Base-by-base conservation (phyloP, 2,888 invertebrate genomes). In the Drosophila quasianomalipes region DNA sequence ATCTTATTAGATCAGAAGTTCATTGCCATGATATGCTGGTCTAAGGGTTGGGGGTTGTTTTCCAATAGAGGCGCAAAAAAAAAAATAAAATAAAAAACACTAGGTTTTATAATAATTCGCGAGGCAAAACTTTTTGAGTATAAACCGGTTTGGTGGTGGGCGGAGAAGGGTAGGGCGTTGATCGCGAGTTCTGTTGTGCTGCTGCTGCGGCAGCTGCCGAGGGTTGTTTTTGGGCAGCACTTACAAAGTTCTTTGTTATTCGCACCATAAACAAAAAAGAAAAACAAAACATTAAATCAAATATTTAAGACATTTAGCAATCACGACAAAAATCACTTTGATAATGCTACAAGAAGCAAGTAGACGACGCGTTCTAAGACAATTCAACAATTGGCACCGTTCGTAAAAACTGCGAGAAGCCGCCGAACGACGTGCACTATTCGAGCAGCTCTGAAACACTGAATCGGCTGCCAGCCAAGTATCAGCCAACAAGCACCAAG, bases 31-130 rank as follows among this genome's bases (percentile, higher is more conserved):
- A 53, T 22, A 31, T 54, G 16, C 35, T 59, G 39, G 26, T 3
- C 3, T 78, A 82, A 81, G 82, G 83, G 82, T 85, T 83, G 86
- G 86, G 82, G 85, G 82, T 83, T 81, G 83, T 61, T 82, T 81
- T 68, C 35, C 65, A 51, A 59, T 52, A 33, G 41, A 26, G 30
- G 44, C 55, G 58, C 47, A 63, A 44, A 63, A 47, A 60, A 39
- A 22, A 53, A 12, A 44, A 19, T 12, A 53, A 19, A 41, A 19
- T 14, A 41, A 22, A 61, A 57, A 53, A 58, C 47, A 33, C 10
- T 53, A 37, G 22, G 64, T 28, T 61, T 14, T 31, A 69, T 41
- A 81, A 80, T 72, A 75, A 72, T 78, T 80, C 75, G 82, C 80
- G 75, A 69, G 71, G 78, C 55, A 67, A 63, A 78, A 81, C 70